Conservation (phyloP, 2,888 invertebrate species). For the Deilephila elpenor region DNA sequence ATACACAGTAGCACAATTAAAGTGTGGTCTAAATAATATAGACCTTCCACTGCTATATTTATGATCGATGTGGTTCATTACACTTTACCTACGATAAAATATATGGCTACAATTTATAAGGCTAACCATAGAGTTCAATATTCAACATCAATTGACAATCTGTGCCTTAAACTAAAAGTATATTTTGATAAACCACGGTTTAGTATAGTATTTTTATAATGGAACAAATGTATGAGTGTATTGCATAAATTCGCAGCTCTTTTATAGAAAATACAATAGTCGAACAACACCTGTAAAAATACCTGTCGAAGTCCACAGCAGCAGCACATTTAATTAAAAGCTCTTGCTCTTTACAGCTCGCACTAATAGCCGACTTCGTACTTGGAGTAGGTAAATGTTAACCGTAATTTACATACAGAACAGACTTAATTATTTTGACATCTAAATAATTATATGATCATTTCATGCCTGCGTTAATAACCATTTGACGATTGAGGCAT, state of each 20-base stretch:
- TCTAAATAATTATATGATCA: not conserved
- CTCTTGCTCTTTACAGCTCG: not conserved
- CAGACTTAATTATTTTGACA: constrained; percentile 4
- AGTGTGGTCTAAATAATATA: not conserved
- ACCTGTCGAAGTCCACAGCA: not conserved
- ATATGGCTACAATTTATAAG: not conserved
- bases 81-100: constrained; percentile 9
- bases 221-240: not conserved
- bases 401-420: constrained; percentile 3
- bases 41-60: constrained; percentile 8
- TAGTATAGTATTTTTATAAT: not conserved
- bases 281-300: not conserved
- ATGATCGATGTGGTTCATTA: constrained; percentile 12
- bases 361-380: not conserved
- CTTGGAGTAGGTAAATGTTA: not conserved
- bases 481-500: not conserved
- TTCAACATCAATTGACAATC: not conserved
- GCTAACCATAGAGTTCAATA: not conserved
- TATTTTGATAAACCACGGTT: not conserved
- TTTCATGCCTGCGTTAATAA: not conserved
- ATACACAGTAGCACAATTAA: not conserved
- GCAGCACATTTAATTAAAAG: not conserved
- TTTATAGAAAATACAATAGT: not conserved
- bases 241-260: not conserved
- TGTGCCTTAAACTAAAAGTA: too few relatives aligned